Evolutionary conservation across 2,797 vertebrate species (phyloP).

Genomic region (Poeciliopsis paucimaculata): DNA sequence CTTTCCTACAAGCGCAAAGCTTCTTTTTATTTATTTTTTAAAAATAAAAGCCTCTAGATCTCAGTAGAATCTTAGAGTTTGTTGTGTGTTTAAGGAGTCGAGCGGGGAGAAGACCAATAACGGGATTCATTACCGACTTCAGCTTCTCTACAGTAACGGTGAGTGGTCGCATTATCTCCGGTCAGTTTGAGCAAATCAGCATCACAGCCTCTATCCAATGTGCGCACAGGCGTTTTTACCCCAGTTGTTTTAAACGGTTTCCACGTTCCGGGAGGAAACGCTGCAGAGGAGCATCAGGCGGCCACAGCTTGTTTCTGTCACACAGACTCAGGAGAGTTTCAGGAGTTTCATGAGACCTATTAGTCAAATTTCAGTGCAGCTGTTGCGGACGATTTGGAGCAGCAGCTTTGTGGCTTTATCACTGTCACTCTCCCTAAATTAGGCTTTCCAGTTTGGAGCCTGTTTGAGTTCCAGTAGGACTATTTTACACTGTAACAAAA

Average conservation of each 20-base stretch:
- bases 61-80: constrained; percentile 38
- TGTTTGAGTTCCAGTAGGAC: constrained; percentile 7
- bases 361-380: constrained; percentile 34
- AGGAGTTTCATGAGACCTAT: constrained; percentile 27
- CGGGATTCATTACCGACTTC: constrained; percentile 97
- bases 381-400: constrained; percentile 12
- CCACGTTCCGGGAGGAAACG: background rate
- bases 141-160: constrained; percentile 99
- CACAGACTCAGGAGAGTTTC: constrained; percentile 2
- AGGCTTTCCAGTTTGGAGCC: constrained; percentile 33
- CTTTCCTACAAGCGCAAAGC: background rate
- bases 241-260: background rate
- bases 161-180: constrained; percentile 64
- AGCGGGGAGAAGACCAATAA: constrained; percentile 99
- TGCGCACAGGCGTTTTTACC: background rate
- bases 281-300: constrained; percentile 29
- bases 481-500: constrained; percentile 1
- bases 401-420: constrained; percentile 33
- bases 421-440: constrained; percentile 32
- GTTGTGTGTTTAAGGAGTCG: constrained; percentile 85
- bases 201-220: background rate
- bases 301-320: constrained; percentile 18
- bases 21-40: background rate
- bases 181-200: background rate
- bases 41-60: background rate